Evolutionary conservation across 2,888 invertebrate genomes (phyloP), one percentile per base, ranked within the genome.

Genomic region (Aphelenchoides bicaudatus): DNA sequence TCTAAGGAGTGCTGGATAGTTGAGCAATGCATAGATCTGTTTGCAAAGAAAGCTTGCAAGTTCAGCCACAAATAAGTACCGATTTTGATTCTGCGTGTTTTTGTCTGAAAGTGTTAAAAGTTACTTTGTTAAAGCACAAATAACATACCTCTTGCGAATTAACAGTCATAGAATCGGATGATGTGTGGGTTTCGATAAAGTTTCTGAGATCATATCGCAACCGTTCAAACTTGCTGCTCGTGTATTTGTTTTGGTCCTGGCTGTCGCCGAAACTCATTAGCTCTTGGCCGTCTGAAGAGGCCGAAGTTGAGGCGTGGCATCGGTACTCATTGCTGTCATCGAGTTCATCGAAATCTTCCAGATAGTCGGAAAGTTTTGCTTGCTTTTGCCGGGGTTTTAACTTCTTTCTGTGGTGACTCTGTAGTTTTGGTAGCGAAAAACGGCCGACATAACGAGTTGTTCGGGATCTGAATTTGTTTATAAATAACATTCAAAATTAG

Each of bases 41-140:
- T 70, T 1, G 70, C 63, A 34, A 71, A 70, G 43, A 64, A 71
- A 2, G 72, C 59, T 51, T 69, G 68, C n/a, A 75, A 60, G 53
- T 67, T 65, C 23, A 75, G 62, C 75, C 75, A 75, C 1, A 75
- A 51, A 10, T 71, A 62, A 47, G 74, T 72, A 13, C 65, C 70
- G 29, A 67, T 60, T 27, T 63, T 63, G n/a, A 39, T 16, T 39
- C 34, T 31, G 43, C 8, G 8, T 39, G 37, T 31, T 16, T 4
- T 23, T 23, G n/a, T 49, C 34, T 23, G 25, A 27, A 49, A 49
- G 5, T 13, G 6, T 43, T n/a, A 8, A n/a, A 21, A 34, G 34
- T 34, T n/a, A 34, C 10, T 34, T n/a, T 10, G 10, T 34, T 10
- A 34, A 34, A n/a, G 34, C 10, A 34, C 10, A n/a, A n/a, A 34